Percentiles rank a stretch among this genome's conserved stretches.
phyloP scores from a whole-genome alignment of 2,888 invertebrate species.

The Danaus chrysippus region DNA sequence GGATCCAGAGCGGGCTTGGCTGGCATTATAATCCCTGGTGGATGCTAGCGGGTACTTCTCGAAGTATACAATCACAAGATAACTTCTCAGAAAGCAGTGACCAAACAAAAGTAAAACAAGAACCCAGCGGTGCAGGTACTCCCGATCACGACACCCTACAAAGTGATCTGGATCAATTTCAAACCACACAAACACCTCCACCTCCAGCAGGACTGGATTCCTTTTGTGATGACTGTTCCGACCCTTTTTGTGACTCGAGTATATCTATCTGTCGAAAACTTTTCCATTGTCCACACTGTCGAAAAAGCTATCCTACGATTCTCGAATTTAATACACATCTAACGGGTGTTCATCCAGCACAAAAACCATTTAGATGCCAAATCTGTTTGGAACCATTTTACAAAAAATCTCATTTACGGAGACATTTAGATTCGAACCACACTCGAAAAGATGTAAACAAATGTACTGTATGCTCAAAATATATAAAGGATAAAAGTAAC shows the following conservation, averaged over 20 bases:
- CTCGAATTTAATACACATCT: constrained; percentile 75
- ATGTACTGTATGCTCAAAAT: constrained; percentile 76
- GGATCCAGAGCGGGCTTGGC: constrained; percentile 62
- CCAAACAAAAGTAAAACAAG: constrained; percentile 70
- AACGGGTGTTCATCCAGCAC: constrained; percentile 75
- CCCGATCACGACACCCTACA: constrained; percentile 68
- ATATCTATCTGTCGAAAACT: constrained; percentile 67
- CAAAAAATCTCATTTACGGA: constrained; percentile 72
- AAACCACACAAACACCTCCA: constrained; percentile 61
- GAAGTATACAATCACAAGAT: constrained; percentile 67
- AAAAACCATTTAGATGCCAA: constrained; percentile 76
- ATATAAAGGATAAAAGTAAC: constrained; percentile 77
- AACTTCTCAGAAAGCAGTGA: constrained; percentile 70
- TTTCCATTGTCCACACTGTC: constrained; percentile 77
- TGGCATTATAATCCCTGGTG: constrained; percentile 79
- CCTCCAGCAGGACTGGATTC: constrained; percentile 70
- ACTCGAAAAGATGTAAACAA: constrained; percentile 77
- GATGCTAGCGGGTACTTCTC: constrained; percentile 75
- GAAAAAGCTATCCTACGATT: constrained; percentile 76
- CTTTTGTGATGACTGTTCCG: constrained; percentile 76
- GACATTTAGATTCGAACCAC: constrained; percentile 74
- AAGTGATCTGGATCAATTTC: constrained; percentile 59
- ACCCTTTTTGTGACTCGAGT: constrained; percentile 76
- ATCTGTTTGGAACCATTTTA: constrained; percentile 76
- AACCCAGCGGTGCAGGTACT: constrained; percentile 63